phyloP scores from a whole-genome alignment of 2,797 vertebrate genomes.

The Brachymystax lenok region DNA sequence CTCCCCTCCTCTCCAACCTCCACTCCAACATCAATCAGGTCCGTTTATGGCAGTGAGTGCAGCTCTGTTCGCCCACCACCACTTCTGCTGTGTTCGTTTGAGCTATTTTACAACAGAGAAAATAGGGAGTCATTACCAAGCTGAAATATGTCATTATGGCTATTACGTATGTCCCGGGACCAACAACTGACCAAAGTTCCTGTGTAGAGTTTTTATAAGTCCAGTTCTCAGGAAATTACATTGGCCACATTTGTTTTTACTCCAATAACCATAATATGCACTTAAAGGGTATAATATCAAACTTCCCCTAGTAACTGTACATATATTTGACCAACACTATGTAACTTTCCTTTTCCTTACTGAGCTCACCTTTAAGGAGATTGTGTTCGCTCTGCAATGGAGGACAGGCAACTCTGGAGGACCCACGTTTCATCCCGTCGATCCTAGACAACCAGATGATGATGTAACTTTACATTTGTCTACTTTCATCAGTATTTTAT shows the following conservation, averaged over 20 bases:
- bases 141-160: slow-evolving; percentile 12
- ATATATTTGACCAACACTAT: neutral
- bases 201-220: neutral
- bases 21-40: slow-evolving; percentile 7
- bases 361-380: no score
- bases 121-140: slow-evolving; percentile 1
- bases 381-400: neutral
- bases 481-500: neutral
- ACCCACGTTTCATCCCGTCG: neutral
- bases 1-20: neutral
- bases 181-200: neutral
- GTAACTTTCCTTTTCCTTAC: neutral
- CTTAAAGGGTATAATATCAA: neutral
- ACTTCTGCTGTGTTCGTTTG: neutral
- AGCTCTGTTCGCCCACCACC: neutral
- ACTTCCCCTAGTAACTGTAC: neutral
- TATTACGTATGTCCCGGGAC: neutral
- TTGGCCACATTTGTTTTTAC: neutral
- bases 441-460: neutral
- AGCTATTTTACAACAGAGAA: slow-evolving; percentile 2
- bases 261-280: neutral
- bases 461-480: no score
- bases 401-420: neutral
- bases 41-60: neutral
- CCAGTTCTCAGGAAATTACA: neutral